phyloP scores from a whole-genome alignment of 1,140 invertebrate genomes.

The Polyergus mexicanus region DNA sequence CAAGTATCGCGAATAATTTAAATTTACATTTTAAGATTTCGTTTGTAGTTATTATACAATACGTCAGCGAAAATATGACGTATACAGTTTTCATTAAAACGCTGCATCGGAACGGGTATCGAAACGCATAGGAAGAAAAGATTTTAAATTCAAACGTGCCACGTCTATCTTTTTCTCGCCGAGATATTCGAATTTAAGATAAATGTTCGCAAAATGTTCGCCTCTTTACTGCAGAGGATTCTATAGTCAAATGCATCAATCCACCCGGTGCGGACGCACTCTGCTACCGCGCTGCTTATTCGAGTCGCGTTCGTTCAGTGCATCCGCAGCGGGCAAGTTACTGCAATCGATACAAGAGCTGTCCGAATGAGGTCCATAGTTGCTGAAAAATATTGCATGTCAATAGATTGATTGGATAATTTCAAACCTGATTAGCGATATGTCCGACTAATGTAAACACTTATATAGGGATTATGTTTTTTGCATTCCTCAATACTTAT shows the following conservation, averaged over 20 bases:
- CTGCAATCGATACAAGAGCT: neutral
- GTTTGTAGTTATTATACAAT: neutral
- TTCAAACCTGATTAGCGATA: neutral
- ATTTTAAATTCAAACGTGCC: neutral
- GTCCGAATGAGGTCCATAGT: neutral
- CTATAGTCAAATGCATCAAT: slow-evolving; percentile 4
- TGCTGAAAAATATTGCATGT: neutral
- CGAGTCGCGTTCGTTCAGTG: slow-evolving; percentile 17
- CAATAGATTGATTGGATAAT: slow-evolving; percentile 1
- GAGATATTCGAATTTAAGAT: slow-evolving; percentile 42
- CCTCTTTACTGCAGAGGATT: neutral
- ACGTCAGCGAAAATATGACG: neutral
- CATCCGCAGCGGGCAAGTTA: slow-evolving; percentile 13
- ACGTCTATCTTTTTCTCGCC: too few relatives aligned
- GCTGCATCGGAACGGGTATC: neutral
- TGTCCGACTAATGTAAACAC: neutral
- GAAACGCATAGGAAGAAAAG: neutral
- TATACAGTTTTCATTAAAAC: neutral
- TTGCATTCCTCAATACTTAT: too few relatives aligned
- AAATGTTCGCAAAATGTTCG: slow-evolving; percentile 3
- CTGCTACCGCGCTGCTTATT: slow-evolving; percentile 1
- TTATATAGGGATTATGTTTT: too few relatives aligned
- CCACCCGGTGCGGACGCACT: slow-evolving; percentile 6
- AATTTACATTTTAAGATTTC: neutral
- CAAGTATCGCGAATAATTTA: neutral